Evolutionary conservation across 2,888 invertebrate genomes (phyloP).

Genomic region (Trichopoda pennipes): DNA sequence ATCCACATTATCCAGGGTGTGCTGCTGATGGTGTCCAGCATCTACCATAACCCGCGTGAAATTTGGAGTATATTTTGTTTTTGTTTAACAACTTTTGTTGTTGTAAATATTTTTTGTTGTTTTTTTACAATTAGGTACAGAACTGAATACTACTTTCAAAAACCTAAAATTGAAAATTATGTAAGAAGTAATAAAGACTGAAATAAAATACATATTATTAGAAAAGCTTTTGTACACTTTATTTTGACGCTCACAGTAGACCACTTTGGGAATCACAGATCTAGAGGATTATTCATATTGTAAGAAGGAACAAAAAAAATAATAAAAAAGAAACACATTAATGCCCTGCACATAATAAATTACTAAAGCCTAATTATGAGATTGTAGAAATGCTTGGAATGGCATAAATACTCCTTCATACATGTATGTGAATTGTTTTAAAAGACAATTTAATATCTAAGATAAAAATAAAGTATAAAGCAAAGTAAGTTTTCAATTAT

Average conservation of each 20-base stretch:
- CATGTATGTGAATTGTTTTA: constrained; percentile 13
- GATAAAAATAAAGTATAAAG: not conserved
- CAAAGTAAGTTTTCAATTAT: constrained; percentile 12
- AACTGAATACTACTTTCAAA: too few relatives aligned
- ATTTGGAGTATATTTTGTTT: too few relatives aligned
- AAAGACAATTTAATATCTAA: constrained; percentile 31
- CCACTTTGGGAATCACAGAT: too few relatives aligned
- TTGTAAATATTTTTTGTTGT: too few relatives aligned
- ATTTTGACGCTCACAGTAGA: too few relatives aligned
- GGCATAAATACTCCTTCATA: constrained; percentile 50
- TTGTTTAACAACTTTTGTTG: too few relatives aligned
- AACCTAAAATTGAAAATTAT: too few relatives aligned
- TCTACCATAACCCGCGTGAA: too few relatives aligned
- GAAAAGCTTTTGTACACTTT: too few relatives aligned
- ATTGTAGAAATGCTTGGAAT: constrained; percentile 38
- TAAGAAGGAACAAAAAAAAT: constrained; percentile 18
- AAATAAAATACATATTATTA: too few relatives aligned
- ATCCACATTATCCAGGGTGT: constrained; percentile 24
- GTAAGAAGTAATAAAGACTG: too few relatives aligned
- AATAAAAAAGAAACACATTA: constrained; percentile 34
- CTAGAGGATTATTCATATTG: constrained; percentile 52
- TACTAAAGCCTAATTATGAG: constrained; percentile 60
- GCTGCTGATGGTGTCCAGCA: constrained; percentile 15
- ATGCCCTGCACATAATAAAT: constrained; percentile 61
- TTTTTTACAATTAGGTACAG: too few relatives aligned